Conservation (phyloP, 1,140 invertebrate species). For the Drosophila bipectinata region DNA sequence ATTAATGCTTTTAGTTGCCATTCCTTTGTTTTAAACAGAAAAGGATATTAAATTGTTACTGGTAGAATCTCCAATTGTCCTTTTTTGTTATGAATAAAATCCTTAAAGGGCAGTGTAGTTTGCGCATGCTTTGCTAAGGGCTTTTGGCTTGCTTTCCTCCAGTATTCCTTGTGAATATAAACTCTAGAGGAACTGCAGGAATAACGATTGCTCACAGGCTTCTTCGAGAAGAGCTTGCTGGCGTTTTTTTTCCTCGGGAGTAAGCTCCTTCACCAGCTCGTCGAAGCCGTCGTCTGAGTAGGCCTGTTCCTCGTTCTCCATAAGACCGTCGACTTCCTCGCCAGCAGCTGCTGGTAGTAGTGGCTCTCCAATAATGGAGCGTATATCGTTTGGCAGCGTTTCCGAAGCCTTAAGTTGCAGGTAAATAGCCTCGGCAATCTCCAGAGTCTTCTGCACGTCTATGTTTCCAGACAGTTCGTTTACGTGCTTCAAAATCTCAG, state of each 20-base stretch:
- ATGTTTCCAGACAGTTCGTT: constrained; percentile 95
- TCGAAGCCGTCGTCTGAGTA: constrained; percentile 78
- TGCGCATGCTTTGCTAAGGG: constrained; percentile 58
- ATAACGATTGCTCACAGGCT: constrained; percentile 76
- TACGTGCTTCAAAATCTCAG: constrained; percentile 98
- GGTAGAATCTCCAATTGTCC: not conserved
- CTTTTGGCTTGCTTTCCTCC: constrained; percentile 45
- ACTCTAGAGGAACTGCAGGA: constrained; percentile 55
- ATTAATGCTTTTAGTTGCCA: not conserved
- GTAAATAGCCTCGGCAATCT: constrained; percentile 95
- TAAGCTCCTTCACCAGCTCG: constrained; percentile 63
- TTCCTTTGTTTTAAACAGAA: not conserved
- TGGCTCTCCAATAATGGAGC: constrained; percentile 88
- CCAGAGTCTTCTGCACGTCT: constrained; percentile 91
- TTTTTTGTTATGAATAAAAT: constrained; percentile 4
- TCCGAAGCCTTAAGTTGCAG: constrained; percentile 90
- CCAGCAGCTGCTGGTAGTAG: constrained; percentile 62
- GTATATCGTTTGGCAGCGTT: constrained; percentile 88
- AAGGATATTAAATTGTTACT: not conserved
- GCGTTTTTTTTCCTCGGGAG: constrained; percentile 68
- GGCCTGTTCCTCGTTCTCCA: constrained; percentile 44
- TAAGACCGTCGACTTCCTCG: constrained; percentile 42
- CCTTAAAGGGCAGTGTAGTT: constrained; percentile 35
- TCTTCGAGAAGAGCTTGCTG: constrained; percentile 72
- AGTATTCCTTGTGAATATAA: not conserved